Conservation (phyloP, 1,140 invertebrate genomes). For the Ridgeia piscesae region DNA sequence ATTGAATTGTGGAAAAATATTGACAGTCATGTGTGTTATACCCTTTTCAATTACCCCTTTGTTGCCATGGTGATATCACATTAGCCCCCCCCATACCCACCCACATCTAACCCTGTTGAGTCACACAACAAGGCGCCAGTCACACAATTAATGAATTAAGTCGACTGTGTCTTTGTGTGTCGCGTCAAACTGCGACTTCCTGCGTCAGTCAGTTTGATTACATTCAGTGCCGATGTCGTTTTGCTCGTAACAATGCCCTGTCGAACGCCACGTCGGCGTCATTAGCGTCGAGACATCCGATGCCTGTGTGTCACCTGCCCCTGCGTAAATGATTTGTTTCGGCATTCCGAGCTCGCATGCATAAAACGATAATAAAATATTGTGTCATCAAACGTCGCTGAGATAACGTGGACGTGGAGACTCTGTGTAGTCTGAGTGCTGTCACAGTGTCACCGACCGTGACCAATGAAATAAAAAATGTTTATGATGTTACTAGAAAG, state of each 20-base stretch:
- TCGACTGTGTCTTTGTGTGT: background rate
- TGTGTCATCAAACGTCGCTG: background rate
- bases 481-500: too few relatives aligned
- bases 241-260: background rate
- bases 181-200: background rate
- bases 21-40: background rate
- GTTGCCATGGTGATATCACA: background rate
- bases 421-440: too few relatives aligned
- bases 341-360: background rate
- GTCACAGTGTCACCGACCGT: background rate
- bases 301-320: background rate
- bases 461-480: background rate
- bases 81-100: background rate
- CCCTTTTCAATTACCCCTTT: background rate
- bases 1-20: background rate
- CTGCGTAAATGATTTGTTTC: background rate
- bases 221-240: background rate
- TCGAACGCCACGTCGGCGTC: background rate
- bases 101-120: background rate
- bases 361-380: conserved; percentile 3
- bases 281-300: background rate
- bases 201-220: background rate
- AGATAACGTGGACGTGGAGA: background rate
- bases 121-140: background rate
- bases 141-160: background rate